These are phyloP conservation scores for Muntiacus reevesi DNA, from an alignment of 2,113 vertebrate species.

Conservation along the genomic window DNA sequence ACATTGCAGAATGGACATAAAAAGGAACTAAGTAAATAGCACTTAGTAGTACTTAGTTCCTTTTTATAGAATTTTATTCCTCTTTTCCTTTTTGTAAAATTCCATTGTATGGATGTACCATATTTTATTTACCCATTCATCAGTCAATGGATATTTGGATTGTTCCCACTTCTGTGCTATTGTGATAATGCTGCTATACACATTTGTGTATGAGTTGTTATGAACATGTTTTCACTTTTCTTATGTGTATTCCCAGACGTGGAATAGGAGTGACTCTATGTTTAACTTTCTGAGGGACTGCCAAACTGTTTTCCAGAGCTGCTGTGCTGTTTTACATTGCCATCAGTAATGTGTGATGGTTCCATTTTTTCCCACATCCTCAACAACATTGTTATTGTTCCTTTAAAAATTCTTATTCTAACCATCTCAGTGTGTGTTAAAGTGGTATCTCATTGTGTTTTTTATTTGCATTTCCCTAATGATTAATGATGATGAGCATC, in stretches of 20 bases:
- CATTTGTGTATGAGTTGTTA: slow-evolving; percentile 4
- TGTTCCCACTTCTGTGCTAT: background rate
- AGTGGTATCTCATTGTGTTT: background rate
- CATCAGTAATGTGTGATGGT: background rate
- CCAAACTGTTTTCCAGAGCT: background rate
- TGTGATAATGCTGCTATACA: background rate
- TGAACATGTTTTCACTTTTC: background rate
- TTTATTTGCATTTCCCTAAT: background rate
- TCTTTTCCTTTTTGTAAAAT: background rate
- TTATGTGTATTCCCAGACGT: background rate
- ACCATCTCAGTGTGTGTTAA: background rate
- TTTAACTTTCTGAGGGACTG: slow-evolving; percentile 9
- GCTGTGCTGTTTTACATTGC: background rate
- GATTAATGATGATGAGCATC: background rate
- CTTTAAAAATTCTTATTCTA: background rate
- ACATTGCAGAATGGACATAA: background rate
- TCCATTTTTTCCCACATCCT: background rate
- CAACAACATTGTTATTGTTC: background rate
- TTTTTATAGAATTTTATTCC: background rate
- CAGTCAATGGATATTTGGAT: background rate
- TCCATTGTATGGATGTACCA: background rate
- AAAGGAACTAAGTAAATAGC: background rate
- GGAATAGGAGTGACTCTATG: background rate
- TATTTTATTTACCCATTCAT: background rate
- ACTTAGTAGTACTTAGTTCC: background rate